Evolutionary conservation across 1,140 invertebrate species (phyloP).

Genomic region (Sipha flava): DNA sequence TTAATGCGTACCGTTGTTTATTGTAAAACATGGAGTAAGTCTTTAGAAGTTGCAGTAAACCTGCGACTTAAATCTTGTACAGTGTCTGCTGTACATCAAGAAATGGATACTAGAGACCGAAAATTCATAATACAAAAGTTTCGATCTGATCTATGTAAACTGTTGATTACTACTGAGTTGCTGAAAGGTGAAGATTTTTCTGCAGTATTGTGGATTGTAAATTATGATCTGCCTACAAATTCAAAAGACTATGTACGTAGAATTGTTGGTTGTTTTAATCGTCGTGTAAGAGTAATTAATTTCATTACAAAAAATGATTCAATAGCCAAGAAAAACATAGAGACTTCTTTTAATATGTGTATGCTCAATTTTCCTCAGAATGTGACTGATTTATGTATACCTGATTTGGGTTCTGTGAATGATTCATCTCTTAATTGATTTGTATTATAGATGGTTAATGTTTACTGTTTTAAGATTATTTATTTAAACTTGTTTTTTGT

Average conservation of each 20-base stretch:
- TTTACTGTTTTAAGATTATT: background rate
- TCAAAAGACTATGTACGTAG: background rate
- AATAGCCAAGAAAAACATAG: background rate
- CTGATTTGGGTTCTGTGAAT: background rate
- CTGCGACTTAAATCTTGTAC: background rate
- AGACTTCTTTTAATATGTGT: background rate
- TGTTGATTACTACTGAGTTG: background rate
- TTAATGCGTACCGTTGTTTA: background rate
- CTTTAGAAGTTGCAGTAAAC: background rate
- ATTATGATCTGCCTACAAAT: slow-evolving; percentile 13
- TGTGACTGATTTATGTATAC: background rate
- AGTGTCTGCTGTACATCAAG: background rate
- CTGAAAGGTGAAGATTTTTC: background rate
- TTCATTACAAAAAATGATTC: background rate
- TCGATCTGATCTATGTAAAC: background rate
- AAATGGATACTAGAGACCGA: background rate
- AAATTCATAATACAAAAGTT: background rate
- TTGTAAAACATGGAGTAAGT: background rate
- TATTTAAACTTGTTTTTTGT: background rate
- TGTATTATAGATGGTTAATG: background rate
- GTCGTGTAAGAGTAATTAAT: background rate
- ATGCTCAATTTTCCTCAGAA: background rate
- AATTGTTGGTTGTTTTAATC: background rate
- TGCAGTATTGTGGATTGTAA: background rate
- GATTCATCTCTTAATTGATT: background rate